Conservation (phyloP, 2,797 vertebrate genomes). For the Bradypodion ventrale region DNA sequence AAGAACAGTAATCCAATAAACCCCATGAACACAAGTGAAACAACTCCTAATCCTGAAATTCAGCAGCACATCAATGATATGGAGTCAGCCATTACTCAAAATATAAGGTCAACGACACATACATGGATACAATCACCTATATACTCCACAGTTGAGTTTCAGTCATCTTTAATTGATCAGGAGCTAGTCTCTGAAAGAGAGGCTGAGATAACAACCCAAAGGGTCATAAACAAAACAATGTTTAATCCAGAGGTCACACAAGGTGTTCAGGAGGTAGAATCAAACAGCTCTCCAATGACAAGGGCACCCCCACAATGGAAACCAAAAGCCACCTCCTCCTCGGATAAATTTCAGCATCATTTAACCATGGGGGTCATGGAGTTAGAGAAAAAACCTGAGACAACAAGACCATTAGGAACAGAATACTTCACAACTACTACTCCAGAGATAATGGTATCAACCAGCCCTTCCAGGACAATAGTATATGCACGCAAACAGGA, state of each 20-base stretch:
- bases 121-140: not conserved
- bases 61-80: not conserved
- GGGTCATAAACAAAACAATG: not conserved
- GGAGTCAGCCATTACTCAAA: not conserved
- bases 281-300: not conserved
- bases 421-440: too few relatives aligned
- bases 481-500: too few relatives aligned
- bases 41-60: not conserved
- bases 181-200: not conserved
- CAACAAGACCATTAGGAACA: not conserved
- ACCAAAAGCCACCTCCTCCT: not conserved
- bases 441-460: not conserved
- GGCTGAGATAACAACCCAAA: not conserved
- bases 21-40: not conserved
- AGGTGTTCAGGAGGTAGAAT: not conserved
- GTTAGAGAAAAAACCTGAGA: not conserved
- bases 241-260: not conserved
- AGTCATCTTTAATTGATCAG: not conserved
- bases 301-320: not conserved
- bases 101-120: not conserved
- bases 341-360: not conserved
- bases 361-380: not conserved
- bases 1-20: not conserved
- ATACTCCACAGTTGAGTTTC: not conserved
- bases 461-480: not conserved